Conservation (phyloP, 2,888 invertebrate species). For the Nemotelus nigrinus region DNA sequence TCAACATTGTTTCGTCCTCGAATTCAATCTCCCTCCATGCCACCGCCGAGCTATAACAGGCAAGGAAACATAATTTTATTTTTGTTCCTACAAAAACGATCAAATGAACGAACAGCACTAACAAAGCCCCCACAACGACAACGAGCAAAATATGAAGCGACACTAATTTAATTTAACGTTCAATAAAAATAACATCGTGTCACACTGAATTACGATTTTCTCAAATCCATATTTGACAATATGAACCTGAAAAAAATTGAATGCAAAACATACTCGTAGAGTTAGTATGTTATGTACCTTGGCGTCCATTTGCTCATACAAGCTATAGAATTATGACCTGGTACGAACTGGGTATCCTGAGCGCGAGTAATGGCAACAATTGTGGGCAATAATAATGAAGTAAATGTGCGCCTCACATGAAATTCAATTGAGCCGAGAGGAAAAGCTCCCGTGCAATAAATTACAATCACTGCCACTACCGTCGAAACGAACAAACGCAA, state of each 20-base stretch:
- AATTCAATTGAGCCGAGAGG: constrained; percentile 41
- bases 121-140: background rate
- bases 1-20: background rate
- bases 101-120: background rate
- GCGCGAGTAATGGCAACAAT: background rate
- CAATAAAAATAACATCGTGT: background rate
- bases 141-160: background rate
- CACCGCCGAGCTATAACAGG: too few relatives aligned
- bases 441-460: constrained; percentile 35
- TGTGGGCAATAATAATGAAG: constrained; percentile 27
- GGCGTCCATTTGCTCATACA: too few relatives aligned
- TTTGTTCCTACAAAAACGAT: background rate
- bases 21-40: background rate
- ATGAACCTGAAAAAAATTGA: background rate
- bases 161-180: constrained; percentile 14
- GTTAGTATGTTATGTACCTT: too few relatives aligned
- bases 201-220: background rate
- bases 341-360: background rate
- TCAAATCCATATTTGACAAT: constrained; percentile 11
- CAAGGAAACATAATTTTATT: background rate
- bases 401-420: constrained; percentile 19
- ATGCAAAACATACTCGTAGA: too few relatives aligned
- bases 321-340: background rate
- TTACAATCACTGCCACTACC: constrained; percentile 26
- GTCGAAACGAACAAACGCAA: background rate